Evolutionary conservation across 37 sponge, comb jelly and placozoan genomes (phyloP), one percentile per base, ranked within the genome.

Genomic region (Beroe forskalii): DNA sequence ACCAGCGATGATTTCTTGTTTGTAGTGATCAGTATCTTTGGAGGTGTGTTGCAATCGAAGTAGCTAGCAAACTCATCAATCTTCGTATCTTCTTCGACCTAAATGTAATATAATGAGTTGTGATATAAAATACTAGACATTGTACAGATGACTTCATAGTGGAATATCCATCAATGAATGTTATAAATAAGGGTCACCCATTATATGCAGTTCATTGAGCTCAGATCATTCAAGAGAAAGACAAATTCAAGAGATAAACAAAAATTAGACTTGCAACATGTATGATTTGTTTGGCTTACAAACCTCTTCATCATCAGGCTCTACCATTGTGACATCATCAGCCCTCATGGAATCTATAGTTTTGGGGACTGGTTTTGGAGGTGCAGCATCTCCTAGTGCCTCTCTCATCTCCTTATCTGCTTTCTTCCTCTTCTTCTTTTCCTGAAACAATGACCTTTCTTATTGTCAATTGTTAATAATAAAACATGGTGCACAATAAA

Each of bases 11-110:
- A 92, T 60, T 91, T 94, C 22, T 76, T 90, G 67, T 90, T 62
- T 0, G 95, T 92, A 17, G 93, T 93, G 0, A 98, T 90, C 24
- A 98, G 92, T 24, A 98, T 93, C 62, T 96, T 96, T 0, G 99
- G 96, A 0, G 91, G 40, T 22, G 41, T 67, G 4, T 60, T 31
- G 22, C 95, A 41, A 41, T 93, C 90, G 89, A 98, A 98, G 76
- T 96, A 98, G 0, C 91, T 30, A 0, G 95, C 62, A 90, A 98
- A 76, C 67, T 98, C 96, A 90, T 98, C 99, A 0, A 91, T 96
- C 42, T 92, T 67, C 35, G 93, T 92, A 92, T 98, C 99, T 62
- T 93, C 92, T 20, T 91, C 35, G 0, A 94, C 93, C 94, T 94
- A 83, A 20, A 28, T n/a, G n/a, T n/a, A n/a, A n/a, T n/a, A n/a